Base-by-base conservation (phyloP, 2,113 vertebrate species). In the Phainopepla nitens region DNA sequence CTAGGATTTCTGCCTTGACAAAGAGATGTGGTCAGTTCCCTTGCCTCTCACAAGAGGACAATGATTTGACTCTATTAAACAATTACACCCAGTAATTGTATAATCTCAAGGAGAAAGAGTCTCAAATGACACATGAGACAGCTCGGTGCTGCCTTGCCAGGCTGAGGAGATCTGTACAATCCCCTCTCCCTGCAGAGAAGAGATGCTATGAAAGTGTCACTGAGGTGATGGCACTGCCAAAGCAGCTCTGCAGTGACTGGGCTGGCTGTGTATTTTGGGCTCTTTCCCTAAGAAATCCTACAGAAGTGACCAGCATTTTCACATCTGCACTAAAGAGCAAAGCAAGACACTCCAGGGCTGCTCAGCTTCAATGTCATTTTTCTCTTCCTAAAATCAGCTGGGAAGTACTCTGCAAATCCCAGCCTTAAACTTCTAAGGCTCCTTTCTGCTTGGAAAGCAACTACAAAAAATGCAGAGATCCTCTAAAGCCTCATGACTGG, bases 41-140 rank as follows among this genome's bases (percentile, higher is more conserved):
- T 85, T 11, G 80, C 85, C 94, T 95, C 22, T 0, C 2, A 5
- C 76, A 19, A n/a, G 88, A 93, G 93, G 93, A 94, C 4, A 7
- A 47, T 51, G 88, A 80, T 92, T 94, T 75, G 94, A 89, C 97
- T 97, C 96, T 96, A 84, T 98, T 97, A 98, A 97, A 95, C 94
- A 97, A 98, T 98, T 97, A 96, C 10, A 84, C 22, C 33, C 44
- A 56, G 80, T 97, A 98, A 98, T 97, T 68, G n/a, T 45, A 42
- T 92, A 1, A 62, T 71, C 97, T 97, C 95, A 89, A 97, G 96
- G 94, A 97, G 94, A 96, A 92, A 88, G 62, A 89, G 81, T 90
- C 94, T 96, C 92, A 57, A 21, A 82, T 78, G 92, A 84, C 85
- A 87, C 41, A 7, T 7, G 1, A 3, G 82, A 10, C 57, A 90